Evolutionary conservation across 2,113 vertebrate genomes (phyloP).

Genomic region (Anas platyrhynchos): DNA sequence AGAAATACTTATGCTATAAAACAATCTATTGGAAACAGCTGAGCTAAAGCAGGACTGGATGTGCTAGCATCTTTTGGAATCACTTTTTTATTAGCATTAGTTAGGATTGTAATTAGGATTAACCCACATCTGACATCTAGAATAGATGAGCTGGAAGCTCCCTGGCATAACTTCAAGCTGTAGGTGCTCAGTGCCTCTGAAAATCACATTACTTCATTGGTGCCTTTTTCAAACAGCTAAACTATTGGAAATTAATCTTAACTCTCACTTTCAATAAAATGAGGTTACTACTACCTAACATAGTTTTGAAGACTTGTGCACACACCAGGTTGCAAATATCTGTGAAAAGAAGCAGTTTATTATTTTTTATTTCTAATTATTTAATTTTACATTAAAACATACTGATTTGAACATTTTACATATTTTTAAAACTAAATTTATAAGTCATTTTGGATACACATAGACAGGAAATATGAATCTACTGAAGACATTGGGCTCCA

Average conservation of each 20-base stretch:
- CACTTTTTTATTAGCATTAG: background rate
- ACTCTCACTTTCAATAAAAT: background rate
- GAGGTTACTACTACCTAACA: background rate
- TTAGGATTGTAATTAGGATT: background rate
- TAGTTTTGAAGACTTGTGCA: background rate
- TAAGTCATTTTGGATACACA: background rate
- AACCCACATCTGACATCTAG: background rate
- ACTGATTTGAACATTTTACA: background rate
- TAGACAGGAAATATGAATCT: background rate
- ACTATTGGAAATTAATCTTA: background rate
- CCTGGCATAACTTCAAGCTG: background rate
- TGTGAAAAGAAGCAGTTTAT: background rate
- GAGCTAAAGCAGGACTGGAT: background rate
- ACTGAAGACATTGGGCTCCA: background rate
- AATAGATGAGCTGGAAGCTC: rapidly evolving
- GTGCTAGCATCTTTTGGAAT: rapidly evolving
- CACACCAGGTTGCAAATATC: background rate
- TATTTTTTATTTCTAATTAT: background rate
- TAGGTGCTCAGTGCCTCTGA: background rate
- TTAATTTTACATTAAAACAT: background rate
- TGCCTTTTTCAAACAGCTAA: background rate
- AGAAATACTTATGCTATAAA: background rate
- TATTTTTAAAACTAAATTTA: background rate
- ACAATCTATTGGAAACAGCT: background rate
- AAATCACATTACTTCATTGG: background rate